Evolutionary conservation across 23 tunicate species (phyloP).

Genomic region (Aplidium turbinatum): DNA sequence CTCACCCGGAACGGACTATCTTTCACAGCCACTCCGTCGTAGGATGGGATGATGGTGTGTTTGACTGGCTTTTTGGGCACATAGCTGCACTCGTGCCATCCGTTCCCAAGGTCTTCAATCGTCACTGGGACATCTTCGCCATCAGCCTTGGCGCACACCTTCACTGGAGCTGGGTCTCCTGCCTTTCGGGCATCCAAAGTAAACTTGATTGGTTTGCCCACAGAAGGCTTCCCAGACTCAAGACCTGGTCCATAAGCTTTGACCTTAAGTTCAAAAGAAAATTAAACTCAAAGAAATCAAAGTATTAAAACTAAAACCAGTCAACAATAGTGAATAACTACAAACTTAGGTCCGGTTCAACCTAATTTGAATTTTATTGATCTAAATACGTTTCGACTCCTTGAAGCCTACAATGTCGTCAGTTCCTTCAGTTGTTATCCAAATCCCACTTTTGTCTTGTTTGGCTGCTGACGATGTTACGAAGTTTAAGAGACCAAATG

Average conservation of each 20-base stretch:
- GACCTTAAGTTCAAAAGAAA: slow-evolving; percentile 40
- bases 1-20: slow-evolving; percentile 87
- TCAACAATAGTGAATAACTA: too few relatives aligned
- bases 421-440: too few relatives aligned
- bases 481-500: too few relatives aligned
- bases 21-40: slow-evolving; percentile 82
- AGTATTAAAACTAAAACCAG: too few relatives aligned
- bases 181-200: slow-evolving; percentile 72
- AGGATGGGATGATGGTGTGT: slow-evolving; percentile 88
- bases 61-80: slow-evolving; percentile 69
- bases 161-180: slow-evolving; percentile 78
- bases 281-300: too few relatives aligned
- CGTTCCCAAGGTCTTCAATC: slow-evolving; percentile 60
- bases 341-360: too few relatives aligned
- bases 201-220: slow-evolving; percentile 64
- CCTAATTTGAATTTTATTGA: too few relatives aligned
- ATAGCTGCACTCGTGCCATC: slow-evolving; percentile 75
- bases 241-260: slow-evolving; percentile 94
- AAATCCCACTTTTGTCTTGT: too few relatives aligned
- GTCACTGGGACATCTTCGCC: slow-evolving; percentile 88
- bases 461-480: too few relatives aligned
- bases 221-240: slow-evolving; percentile 64
- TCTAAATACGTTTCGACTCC: too few relatives aligned
- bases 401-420: too few relatives aligned
- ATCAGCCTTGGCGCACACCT: slow-evolving; percentile 57